Percentiles rank a stretch among this genome's conserved stretches.
phyloP scores from a whole-genome alignment of 2,888 invertebrate species.

The Tipula confusa region DNA sequence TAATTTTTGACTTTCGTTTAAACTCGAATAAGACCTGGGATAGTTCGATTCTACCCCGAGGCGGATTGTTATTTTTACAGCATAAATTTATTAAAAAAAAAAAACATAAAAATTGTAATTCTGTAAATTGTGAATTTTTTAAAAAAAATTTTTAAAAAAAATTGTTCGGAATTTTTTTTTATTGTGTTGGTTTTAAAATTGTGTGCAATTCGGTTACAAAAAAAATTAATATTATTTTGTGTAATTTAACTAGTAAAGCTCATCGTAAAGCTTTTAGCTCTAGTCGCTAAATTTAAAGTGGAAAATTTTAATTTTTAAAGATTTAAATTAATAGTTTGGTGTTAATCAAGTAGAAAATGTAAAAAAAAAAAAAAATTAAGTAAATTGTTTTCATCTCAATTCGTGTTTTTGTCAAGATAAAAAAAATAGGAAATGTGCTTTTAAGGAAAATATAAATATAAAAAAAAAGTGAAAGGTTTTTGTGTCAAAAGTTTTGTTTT shows the following conservation, averaged over 20 bases:
- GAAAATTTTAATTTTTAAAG: neutral
- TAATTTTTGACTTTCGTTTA: conserved; percentile 25
- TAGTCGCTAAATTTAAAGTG: neutral
- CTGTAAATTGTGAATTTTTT: neutral
- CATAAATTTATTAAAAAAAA: neutral
- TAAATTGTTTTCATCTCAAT: too few species aligned
- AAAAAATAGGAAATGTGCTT: neutral
- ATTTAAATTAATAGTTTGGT: neutral
- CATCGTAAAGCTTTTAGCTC: neutral
- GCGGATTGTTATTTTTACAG: conserved; percentile 13
- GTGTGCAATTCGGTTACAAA: neutral
- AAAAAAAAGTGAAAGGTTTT: neutral
- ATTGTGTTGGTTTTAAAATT: neutral
- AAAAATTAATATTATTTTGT: too few species aligned
- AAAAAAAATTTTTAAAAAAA: too few species aligned
- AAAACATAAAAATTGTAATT: neutral
- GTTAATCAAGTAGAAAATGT: neutral
- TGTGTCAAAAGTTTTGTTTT: neutral
- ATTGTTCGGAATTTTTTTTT: neutral
- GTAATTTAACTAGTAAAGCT: neutral
- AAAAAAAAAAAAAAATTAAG: neutral
- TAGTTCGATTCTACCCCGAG: conserved; percentile 31
- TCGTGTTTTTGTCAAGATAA: neutral
- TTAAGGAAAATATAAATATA: neutral
- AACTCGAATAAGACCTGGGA: conserved; percentile 32